A percentile compares a stretch with the other conserved stretches of the same genome.
Evolutionary conservation across 1,140 invertebrate species (phyloP).

Genomic region (Phymastichus coffea): DNA sequence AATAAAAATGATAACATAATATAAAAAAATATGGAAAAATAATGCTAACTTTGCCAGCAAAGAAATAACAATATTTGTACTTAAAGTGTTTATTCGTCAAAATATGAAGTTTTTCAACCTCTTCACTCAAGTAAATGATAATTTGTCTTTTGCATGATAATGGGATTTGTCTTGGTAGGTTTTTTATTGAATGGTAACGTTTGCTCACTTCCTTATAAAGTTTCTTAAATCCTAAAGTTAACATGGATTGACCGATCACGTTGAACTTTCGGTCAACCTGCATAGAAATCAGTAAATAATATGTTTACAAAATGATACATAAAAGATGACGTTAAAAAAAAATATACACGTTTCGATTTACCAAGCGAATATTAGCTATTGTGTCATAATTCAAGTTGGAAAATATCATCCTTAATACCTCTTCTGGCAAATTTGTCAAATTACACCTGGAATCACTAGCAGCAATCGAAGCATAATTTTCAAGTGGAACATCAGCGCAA

Average conservation of each 20-base stretch:
- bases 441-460: no score
- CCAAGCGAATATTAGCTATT: slow-evolving; percentile 1
- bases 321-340: no score
- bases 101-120: background rate
- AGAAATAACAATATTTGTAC: slow-evolving; percentile 5
- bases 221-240: background rate
- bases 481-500: no score
- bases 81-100: background rate
- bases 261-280: background rate
- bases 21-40: background rate
- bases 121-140: background rate
- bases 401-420: background rate
- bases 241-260: background rate
- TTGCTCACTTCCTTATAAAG: background rate
- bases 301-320: no score
- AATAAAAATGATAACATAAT: no score
- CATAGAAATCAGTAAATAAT: background rate
- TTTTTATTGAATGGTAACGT: background rate
- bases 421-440: slow-evolving; percentile 9
- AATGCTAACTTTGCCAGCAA: slow-evolving; percentile 9
- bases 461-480: no score
- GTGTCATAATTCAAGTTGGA: background rate
- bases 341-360: no score
- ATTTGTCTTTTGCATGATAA: background rate
- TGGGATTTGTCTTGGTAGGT: background rate